Evolutionary conservation across 2,888 invertebrate genomes (phyloP).

Genomic region (Parascotia fuliginaria): DNA sequence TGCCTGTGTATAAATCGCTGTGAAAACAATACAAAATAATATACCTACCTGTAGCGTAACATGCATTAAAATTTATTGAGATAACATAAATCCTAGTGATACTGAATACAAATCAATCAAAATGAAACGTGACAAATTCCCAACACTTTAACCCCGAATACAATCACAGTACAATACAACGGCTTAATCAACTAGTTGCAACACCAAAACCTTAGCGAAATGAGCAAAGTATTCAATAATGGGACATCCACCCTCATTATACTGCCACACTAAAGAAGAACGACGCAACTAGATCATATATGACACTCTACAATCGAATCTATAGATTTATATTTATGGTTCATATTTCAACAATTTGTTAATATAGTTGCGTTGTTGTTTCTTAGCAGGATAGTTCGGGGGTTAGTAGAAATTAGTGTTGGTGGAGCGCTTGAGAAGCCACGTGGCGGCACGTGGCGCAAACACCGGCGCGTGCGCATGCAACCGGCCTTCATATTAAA

Average conservation of each 20-base stretch:
- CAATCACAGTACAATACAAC: conserved; percentile 10
- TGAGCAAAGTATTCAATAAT: conserved; percentile 61
- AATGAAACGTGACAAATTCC: not conserved
- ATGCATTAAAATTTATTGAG: no score
- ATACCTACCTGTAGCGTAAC: no score
- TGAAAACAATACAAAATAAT: no score
- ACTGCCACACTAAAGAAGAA: no score
- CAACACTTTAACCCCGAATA: conserved; percentile 6
- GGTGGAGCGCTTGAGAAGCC: conserved; percentile 61
- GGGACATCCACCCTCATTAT: conserved; percentile 45
- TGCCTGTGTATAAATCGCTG: no score
- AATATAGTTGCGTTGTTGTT: no score
- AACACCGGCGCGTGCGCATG: conserved; percentile 70
- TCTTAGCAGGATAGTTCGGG: no score
- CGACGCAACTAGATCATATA: no score
- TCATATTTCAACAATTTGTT: no score
- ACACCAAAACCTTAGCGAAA: conserved; percentile 51
- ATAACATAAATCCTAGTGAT: no score
- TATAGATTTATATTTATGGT: no score
- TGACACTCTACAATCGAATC: no score
- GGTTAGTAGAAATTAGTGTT: conserved; percentile 51
- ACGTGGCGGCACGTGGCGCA: conserved; percentile 62
- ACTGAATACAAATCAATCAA: not conserved
- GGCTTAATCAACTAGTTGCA: conserved; percentile 48
- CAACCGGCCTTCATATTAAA: conserved; percentile 72